Evolutionary conservation across 2,113 vertebrate genomes (phyloP), one percentile per base, ranked within the genome.

Genomic region (Oryzias curvinotus): DNA sequence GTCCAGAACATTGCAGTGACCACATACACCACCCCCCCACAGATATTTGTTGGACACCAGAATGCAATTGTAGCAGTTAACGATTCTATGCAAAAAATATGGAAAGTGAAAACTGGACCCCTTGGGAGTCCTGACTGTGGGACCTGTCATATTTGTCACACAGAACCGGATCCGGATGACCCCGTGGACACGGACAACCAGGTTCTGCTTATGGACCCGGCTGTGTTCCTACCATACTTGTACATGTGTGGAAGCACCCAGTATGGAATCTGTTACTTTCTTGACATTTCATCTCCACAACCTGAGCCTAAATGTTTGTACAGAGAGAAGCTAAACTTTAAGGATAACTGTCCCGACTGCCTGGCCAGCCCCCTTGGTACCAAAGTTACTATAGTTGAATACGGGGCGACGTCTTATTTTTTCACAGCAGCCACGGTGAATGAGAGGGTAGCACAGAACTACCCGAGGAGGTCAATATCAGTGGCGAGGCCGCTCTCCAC

Each of bases 321-420:
- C 80, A 91, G 86, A 0, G 57, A 78, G 5, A 0, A 0, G 0
- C 48, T 21, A 1, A 97, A 96, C 76, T 80, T 51, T 1, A 85
- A 87, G 0, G 5, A 14, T 0, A 43, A 62, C 23, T 98, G 96
- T 69, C 90, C 89, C 0, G 96, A 97, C 73, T 99, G 97, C 21
- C 76, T 98, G 57, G 95, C 93, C 65, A 98, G 96, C 73, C 93
- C 95, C 1, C 77, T 96, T 55, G 96, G 96, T 26, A 97, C 96
- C 13, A 91, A 83, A 12, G 91, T 93, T 62, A 91, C 85, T 0
- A 86, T 94, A 14, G 87, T 94, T 5, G 89, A 88, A 17, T 78
- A 89, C 4, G 78, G 43, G 1, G 75, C 70, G 0, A 82, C 86
- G 0, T 82, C 89, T 0, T 79, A 83, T 17, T 95, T 99, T 62